phyloP scores from a whole-genome alignment of 1,140 invertebrate species.

The Atta cephalotes region DNA sequence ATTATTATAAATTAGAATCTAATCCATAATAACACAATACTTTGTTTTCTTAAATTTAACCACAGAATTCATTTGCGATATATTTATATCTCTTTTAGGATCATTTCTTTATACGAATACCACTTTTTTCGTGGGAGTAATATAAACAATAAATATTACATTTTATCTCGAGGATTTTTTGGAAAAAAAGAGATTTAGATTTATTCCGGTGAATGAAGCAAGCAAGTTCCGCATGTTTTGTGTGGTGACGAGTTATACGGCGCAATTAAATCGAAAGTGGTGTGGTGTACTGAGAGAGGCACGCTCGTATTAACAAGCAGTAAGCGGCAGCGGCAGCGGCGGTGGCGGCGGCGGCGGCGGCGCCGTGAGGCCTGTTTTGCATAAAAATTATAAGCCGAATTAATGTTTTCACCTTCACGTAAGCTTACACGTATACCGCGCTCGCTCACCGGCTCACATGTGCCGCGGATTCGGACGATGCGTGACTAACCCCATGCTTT shows the following conservation, averaged over 20 bases:
- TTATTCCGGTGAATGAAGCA: conserved; percentile 24
- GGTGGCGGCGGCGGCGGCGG: conserved; percentile 35
- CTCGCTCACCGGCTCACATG: conserved; percentile 30
- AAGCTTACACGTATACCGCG: conserved; percentile 27
- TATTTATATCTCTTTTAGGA: neutral
- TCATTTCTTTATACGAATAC: conserved; percentile 1
- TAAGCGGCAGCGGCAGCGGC: neutral
- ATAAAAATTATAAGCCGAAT: conserved; percentile 79
- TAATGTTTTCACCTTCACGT: conserved; percentile 77
- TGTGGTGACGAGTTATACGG: conserved; percentile 63
- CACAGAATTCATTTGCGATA: neutral
- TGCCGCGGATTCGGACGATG: conserved; percentile 61
- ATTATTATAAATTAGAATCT: neutral
- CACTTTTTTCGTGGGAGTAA: neutral
- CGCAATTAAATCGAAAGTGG: conserved; percentile 73
- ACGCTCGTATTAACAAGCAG: conserved; percentile 36
- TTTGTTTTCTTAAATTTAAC: neutral
- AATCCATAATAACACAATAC: neutral
- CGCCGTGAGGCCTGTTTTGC: conserved; percentile 75
- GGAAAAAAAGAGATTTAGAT: conserved; percentile 15
- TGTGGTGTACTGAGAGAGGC: conserved; percentile 24
- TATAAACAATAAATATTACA: conserved; percentile 47
- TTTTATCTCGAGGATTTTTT: neutral
- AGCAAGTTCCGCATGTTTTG: conserved; percentile 40
- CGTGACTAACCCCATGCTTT: conserved; percentile 75